Evolutionary conservation across 2,888 invertebrate genomes (phyloP).

Genomic region (Dascillus cervinus): DNA sequence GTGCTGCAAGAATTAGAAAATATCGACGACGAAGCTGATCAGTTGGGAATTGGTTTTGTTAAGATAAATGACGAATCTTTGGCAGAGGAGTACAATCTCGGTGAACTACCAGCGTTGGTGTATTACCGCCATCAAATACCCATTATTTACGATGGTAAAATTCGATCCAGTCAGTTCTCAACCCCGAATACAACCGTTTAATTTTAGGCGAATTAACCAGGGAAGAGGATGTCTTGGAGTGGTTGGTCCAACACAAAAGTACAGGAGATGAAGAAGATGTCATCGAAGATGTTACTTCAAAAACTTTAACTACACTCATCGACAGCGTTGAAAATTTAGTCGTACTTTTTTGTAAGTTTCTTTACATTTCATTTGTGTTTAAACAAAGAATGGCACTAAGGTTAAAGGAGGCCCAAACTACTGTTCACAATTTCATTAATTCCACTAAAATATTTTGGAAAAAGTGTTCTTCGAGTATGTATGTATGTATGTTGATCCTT

Average conservation of each 20-base stretch:
- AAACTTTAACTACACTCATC: conserved; percentile 79
- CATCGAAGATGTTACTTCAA: conserved; percentile 89
- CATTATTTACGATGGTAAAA: conserved; percentile 84
- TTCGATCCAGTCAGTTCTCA: conserved; percentile 18
- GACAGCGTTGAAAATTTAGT: conserved; percentile 86
- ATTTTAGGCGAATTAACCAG: conserved; percentile 73
- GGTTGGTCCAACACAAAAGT: conserved; percentile 88
- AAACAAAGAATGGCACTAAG: background rate
- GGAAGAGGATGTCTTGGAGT: conserved; percentile 88
- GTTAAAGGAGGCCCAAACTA: no score
- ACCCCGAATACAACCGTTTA: conserved; percentile 22
- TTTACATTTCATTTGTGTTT: conserved; percentile 3
- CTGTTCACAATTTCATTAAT: no score
- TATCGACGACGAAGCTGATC: conserved; percentile 91
- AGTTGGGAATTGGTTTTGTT: conserved; percentile 88
- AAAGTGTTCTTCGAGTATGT: conserved; percentile 17
- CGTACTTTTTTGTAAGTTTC: conserved; percentile 78
- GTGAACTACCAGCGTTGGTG: conserved; percentile 78
- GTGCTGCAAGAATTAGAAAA: conserved; percentile 87
- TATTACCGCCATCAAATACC: conserved; percentile 93
- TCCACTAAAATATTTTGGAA: conserved; percentile 5
- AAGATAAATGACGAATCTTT: conserved; percentile 88
- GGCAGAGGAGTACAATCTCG: conserved; percentile 89
- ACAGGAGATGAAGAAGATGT: conserved; percentile 91
- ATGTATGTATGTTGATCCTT: no score